phyloP scores from a whole-genome alignment of 2,797 vertebrate genomes.

The Euthynnus affinis region DNA sequence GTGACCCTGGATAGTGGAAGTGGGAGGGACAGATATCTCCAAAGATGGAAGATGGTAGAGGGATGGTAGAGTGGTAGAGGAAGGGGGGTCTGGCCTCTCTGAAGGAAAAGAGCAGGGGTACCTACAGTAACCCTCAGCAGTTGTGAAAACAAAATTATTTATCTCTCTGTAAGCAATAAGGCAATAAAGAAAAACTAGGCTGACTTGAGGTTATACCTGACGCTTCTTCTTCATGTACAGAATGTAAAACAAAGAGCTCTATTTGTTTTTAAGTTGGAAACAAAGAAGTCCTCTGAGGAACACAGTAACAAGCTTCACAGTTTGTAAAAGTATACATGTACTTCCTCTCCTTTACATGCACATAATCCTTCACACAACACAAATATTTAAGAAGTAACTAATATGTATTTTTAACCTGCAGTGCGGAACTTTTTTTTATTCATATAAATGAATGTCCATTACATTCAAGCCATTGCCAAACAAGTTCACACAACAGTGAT shows the following conservation, averaged over 20 bases:
- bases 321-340: neutral
- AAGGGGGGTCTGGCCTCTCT: conserved; percentile 1
- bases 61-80: neutral
- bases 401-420: neutral
- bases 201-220: neutral
- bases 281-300: neutral
- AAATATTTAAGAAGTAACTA: neutral
- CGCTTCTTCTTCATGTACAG: too few species aligned
- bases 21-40: neutral
- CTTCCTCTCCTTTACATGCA: neutral
- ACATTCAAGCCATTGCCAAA: too few species aligned
- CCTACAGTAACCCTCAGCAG: too few species aligned
- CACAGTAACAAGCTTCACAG: neutral
- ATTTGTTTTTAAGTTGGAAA: neutral
- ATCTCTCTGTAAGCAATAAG: neutral
- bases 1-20: neutral
- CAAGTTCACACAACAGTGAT: too few species aligned
- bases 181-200: neutral
- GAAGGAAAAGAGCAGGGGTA: neutral
- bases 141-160: conserved; percentile 1
- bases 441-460: too few species aligned
- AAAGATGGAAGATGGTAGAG: neutral
- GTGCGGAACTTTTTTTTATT: too few species aligned
- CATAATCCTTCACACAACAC: neutral
- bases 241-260: conserved; percentile 3